These are phyloP conservation scores for Heliornis fulica DNA, from an alignment of 2,113 vertebrate species.

Conservation along the genomic window DNA sequence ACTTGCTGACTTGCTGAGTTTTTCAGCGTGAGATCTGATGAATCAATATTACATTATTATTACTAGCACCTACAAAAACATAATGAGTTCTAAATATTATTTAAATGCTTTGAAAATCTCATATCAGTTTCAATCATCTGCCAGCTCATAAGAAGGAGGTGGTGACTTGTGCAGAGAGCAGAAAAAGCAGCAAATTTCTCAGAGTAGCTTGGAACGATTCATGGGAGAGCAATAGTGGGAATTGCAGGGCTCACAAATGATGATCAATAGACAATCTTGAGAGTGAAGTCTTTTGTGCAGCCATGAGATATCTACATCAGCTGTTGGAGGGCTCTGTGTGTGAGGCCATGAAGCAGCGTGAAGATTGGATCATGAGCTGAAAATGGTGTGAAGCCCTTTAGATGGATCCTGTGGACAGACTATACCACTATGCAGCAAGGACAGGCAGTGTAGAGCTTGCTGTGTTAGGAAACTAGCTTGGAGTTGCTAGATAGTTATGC, in stretches of 20 bases:
- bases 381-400: background rate
- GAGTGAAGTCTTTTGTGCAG: background rate
- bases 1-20: conserved; percentile 20
- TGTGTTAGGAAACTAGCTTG: background rate
- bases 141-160: conserved; percentile 8
- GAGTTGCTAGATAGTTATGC: background rate
- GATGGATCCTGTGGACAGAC: background rate
- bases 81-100: conserved; percentile 50
- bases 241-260: background rate
- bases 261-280: background rate
- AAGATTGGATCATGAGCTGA: background rate
- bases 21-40: background rate
- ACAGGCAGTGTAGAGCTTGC: background rate
- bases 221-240: background rate
- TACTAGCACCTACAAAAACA: conserved; percentile 42
- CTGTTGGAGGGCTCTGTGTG: background rate
- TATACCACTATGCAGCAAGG: background rate
- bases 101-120: conserved; percentile 16
- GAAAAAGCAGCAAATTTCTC: background rate
- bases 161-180: background rate
- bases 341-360: background rate
- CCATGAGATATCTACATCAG: background rate
- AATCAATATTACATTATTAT: conserved; percentile 52
- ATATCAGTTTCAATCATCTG: conserved; percentile 26
- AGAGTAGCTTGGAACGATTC: background rate